phyloP scores from a whole-genome alignment of 2,888 invertebrate genomes.

The Ethmia dodecea region DNA sequence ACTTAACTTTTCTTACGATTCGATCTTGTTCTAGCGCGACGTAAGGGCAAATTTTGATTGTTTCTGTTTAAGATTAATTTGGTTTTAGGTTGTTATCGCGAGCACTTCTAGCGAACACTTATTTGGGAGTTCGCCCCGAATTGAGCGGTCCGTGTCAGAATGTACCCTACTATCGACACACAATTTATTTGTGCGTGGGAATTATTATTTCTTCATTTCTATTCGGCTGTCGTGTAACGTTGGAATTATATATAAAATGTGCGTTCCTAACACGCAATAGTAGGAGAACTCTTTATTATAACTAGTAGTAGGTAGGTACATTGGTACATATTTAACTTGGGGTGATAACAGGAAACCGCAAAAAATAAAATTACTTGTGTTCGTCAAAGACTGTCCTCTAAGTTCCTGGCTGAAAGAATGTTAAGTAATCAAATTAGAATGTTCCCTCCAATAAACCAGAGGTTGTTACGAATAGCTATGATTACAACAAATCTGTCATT shows the following conservation, averaged over 20 bases:
- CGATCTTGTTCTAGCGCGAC: conserved; percentile 29
- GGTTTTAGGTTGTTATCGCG: conserved; percentile 57
- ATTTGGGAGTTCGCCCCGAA: conserved; percentile 59
- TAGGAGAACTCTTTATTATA: too few species aligned
- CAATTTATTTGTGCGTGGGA: conserved; percentile 62
- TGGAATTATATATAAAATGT: conserved; percentile 10
- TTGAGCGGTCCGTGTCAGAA: conserved; percentile 72
- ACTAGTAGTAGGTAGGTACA: too few species aligned
- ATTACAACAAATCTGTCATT: too few species aligned
- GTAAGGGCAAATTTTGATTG: conserved; percentile 37
- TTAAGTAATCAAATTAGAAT: too few species aligned
- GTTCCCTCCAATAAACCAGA: too few species aligned
- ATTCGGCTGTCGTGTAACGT: conserved; percentile 30
- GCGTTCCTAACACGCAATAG: conserved; percentile 12
- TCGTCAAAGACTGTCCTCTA: too few species aligned
- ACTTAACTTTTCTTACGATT: conserved; percentile 30
- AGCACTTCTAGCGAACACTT: conserved; percentile 74
- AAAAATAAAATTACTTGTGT: too few species aligned
- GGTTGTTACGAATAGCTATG: too few species aligned
- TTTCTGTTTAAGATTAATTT: conserved; percentile 15
- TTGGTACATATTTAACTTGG: too few species aligned
- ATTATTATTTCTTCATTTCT: conserved; percentile 67
- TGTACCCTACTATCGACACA: conserved; percentile 58
- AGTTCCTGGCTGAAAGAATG: too few species aligned
- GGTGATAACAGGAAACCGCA: too few species aligned